A percentile compares a stretch with the other conserved stretches of the same genome.
Evolutionary conservation across 1,140 invertebrate species (phyloP).

Genomic region (Dendrolimus kikuchii): DNA sequence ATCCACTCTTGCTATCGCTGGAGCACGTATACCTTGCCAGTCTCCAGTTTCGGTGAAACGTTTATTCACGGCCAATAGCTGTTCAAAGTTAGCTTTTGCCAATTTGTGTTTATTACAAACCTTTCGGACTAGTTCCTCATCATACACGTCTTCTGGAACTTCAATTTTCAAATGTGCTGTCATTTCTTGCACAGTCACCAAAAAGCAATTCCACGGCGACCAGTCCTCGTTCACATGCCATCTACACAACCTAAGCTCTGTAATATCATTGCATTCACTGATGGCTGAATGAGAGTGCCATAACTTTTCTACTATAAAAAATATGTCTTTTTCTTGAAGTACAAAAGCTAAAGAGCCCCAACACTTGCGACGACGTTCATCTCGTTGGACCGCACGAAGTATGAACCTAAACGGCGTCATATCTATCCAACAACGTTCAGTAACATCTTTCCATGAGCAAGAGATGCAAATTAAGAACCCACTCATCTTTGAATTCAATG

Average conservation of each 20-base stretch:
- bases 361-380: slow-evolving; percentile 73
- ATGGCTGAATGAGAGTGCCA: slow-evolving; percentile 80
- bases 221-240: slow-evolving; percentile 75
- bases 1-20: slow-evolving; percentile 34
- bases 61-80: slow-evolving; percentile 50
- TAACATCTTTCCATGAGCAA: slow-evolving; percentile 71
- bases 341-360: slow-evolving; percentile 75
- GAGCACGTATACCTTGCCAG: slow-evolving; percentile 47
- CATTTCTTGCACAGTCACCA: slow-evolving; percentile 77
- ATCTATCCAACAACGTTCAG: slow-evolving; percentile 69
- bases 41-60: slow-evolving; percentile 50
- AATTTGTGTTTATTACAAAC: slow-evolving; percentile 59
- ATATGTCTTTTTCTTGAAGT: slow-evolving; percentile 76
- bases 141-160: slow-evolving; percentile 70
- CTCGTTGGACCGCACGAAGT: slow-evolving; percentile 73
- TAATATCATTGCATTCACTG: slow-evolving; percentile 74
- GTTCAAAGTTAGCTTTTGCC: slow-evolving; percentile 62
- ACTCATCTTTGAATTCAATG: slow-evolving; percentile 55
- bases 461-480: slow-evolving; percentile 67
- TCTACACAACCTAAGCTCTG: slow-evolving; percentile 73
- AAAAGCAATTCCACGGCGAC: slow-evolving; percentile 83
- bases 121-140: slow-evolving; percentile 67
- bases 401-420: slow-evolving; percentile 77
- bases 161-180: slow-evolving; percentile 73
- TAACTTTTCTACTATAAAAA: slow-evolving; percentile 77